Evolutionary conservation across 2,888 invertebrate species (phyloP).

Genomic region (Caenorhabditis panamensis): DNA sequence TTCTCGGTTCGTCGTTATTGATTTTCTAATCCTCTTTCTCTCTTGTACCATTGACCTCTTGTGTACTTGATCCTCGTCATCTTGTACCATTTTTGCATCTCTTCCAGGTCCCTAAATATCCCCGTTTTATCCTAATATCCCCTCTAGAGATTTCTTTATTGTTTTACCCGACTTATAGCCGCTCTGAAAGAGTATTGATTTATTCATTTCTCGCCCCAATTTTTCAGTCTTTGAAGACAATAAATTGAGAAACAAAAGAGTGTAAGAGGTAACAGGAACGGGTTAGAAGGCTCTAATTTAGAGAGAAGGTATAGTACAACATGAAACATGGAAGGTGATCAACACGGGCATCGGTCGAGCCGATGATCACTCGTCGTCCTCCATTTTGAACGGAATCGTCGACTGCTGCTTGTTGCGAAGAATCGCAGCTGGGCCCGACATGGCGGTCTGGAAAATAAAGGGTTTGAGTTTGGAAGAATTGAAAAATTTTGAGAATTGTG

Average conservation of each 20-base stretch:
- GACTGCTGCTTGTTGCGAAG: conserved; percentile 71
- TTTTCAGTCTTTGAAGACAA: too few relatives aligned
- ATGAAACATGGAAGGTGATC: conserved; percentile 37
- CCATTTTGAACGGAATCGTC: conserved; percentile 70
- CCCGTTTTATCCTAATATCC: neutral
- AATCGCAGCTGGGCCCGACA: conserved; percentile 66
- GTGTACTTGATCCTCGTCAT: conserved; percentile 13
- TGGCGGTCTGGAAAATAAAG: conserved; percentile 60
- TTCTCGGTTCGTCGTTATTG: conserved; percentile 11
- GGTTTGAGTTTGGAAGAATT: too few relatives aligned
- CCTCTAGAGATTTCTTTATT: neutral
- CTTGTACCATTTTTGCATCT: conserved; percentile 34
- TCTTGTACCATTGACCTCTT: neutral
- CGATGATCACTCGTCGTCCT: conserved; percentile 36
- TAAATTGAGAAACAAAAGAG: conserved; percentile 2
- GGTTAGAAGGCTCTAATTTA: neutral
- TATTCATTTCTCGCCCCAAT: conserved; percentile 6
- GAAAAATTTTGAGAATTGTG: neutral
- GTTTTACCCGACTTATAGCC: conserved; percentile 3
- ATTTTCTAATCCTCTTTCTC: neutral
- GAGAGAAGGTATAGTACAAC: conserved; percentile 36
- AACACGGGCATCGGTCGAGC: too few relatives aligned
- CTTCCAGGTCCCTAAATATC: neutral
- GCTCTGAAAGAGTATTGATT: neutral
- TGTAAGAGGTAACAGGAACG: neutral